Percentiles rank a stretch among this genome's conserved stretches.
These are phyloP conservation scores for Caenorhabditis inopinata DNA, from an alignment of 1,140 invertebrate species.

Conservation along the genomic window DNA sequence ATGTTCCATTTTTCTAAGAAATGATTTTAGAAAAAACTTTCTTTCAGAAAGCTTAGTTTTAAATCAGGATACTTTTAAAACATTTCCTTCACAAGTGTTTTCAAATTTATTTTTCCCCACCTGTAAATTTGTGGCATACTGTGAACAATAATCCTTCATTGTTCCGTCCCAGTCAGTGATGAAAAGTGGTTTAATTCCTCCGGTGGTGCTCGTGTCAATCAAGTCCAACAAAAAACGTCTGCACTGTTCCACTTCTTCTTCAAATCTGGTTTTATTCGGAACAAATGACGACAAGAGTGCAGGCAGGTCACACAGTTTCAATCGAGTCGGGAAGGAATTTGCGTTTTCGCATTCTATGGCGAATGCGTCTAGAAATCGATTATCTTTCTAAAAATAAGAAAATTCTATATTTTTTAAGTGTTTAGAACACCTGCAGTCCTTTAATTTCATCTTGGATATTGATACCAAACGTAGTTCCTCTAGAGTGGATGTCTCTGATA, in stretches of 20 bases:
- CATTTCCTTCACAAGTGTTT: no score
- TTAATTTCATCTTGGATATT: slow-evolving; percentile 1
- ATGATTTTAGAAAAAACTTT: neutral
- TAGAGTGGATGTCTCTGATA: slow-evolving; percentile 13
- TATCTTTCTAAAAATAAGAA: neutral
- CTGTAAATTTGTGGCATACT: slow-evolving; percentile 65
- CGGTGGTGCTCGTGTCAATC: neutral
- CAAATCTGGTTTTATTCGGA: neutral
- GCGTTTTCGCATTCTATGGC: neutral
- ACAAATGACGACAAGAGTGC: neutral
- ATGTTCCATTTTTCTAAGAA: no score
- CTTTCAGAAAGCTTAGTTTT: no score
- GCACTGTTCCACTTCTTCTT: neutral
- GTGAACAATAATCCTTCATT: slow-evolving; percentile 66
- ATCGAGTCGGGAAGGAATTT: neutral
- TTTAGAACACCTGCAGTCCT: neutral
- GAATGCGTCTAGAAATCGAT: neutral
- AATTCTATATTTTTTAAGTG: no score
- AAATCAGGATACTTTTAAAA: no score
- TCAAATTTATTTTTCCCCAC: neutral
- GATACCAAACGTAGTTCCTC: slow-evolving; percentile 2
- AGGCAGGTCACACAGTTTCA: neutral
- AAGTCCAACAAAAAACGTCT: neutral
- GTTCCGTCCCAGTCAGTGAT: slow-evolving; percentile 66
- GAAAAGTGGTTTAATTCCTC: slow-evolving; percentile 56